A percentile compares a stretch with the other conserved stretches of the same genome.
phyloP scores from a whole-genome alignment of 2,888 invertebrate species.

The Cacoxenus indagator region DNA sequence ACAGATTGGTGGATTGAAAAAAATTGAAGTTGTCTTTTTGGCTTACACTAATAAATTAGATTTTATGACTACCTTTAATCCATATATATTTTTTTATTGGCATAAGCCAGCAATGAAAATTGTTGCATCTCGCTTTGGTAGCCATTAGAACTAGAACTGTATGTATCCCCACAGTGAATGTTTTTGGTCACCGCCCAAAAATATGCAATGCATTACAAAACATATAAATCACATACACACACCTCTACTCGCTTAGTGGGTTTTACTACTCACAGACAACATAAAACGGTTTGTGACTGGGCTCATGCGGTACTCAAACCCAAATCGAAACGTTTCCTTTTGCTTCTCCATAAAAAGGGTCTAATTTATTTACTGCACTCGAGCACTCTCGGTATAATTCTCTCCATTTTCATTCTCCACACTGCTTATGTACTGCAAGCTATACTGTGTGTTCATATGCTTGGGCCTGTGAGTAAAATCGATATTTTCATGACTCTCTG shows the following conservation, averaged over 20 bases:
- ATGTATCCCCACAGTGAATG: neutral
- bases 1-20: neutral
- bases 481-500: conserved; percentile 23
- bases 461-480: conserved; percentile 27
- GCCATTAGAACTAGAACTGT: neutral
- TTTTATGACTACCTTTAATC: conserved; percentile 5
- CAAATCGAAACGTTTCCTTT: neutral
- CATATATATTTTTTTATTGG: neutral
- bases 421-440: neutral
- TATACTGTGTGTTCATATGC: neutral
- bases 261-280: conserved; percentile 41
- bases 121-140: neutral
- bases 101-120: neutral
- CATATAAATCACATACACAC: neutral
- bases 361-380: conserved; percentile 4
- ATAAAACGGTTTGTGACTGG: conserved; percentile 33
- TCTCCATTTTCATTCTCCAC: neutral
- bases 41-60: neutral
- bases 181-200: conserved; percentile 37
- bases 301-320: neutral
- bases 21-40: neutral
- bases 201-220: conserved; percentile 23
- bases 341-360: neutral
- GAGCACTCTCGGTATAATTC: neutral
- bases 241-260: neutral